phyloP scores from a whole-genome alignment of 1,140 invertebrate genomes.

The Meloidogyne hapla region DNA sequence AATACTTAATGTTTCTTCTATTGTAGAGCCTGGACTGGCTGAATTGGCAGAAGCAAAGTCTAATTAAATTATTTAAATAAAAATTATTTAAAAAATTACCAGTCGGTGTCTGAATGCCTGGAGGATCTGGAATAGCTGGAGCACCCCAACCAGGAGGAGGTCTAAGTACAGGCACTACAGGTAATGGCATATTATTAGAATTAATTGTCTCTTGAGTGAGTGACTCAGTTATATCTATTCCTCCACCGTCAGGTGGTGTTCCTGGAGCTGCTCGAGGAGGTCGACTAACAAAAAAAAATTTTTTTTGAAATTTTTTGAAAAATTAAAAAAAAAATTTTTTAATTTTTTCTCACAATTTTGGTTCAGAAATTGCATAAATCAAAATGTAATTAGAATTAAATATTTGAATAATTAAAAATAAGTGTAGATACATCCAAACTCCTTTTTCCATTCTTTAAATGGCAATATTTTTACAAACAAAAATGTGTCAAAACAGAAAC shows the following conservation, averaged over 20 bases:
- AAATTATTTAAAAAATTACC: neutral
- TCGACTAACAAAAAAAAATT: neutral
- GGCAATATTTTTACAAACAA: neutral
- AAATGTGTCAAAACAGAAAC: neutral
- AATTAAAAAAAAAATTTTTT: neutral
- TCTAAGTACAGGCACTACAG: conserved; percentile 17
- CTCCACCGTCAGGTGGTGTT: conserved; percentile 7
- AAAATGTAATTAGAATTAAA: neutral
- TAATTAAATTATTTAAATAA: neutral
- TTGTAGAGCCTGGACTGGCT: neutral
- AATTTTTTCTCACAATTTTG: neutral
- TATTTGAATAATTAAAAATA: conserved; percentile 3
- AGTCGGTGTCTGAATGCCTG: neutral
- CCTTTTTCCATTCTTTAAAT: neutral
- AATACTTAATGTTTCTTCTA: neutral
- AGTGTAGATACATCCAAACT: neutral
- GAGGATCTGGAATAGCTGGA: conserved; percentile 23
- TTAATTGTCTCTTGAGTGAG: neutral
- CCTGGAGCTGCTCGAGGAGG: conserved; percentile 15
- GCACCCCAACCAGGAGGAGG: conserved; percentile 8
- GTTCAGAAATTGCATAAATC: neutral
- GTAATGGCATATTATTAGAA: conserved; percentile 2
- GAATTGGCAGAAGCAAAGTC: neutral
- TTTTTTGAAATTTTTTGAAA: too few species aligned
- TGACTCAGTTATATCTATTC: conserved; percentile 1